Percentiles rank a stretch among this genome's conserved stretches.
Evolutionary conservation across 2,797 vertebrate species (phyloP).

Genomic region (Hephaestus fuliginosus): DNA sequence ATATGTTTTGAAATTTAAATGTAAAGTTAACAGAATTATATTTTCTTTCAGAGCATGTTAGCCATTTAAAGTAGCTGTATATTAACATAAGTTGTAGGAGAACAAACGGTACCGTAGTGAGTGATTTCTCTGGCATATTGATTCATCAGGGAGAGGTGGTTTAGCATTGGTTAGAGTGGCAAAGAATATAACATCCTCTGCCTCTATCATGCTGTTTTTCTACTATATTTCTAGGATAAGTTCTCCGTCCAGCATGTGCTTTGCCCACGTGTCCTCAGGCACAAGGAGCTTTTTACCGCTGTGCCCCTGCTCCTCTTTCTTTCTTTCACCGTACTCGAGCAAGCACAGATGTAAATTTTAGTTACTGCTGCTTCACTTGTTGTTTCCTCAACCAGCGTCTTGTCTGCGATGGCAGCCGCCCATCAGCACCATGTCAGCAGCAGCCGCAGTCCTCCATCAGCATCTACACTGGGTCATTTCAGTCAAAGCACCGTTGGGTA

Average conservation of each 20-base stretch:
- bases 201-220: constrained; percentile 3
- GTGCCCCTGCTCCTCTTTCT: neutral
- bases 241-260: constrained; percentile 4
- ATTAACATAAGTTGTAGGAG: neutral
- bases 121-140: neutral
- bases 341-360: neutral
- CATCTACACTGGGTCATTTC: constrained; percentile 14
- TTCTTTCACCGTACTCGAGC: neutral
- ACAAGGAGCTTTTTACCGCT: neutral
- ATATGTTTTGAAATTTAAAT: neutral
- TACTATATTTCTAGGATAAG: neutral
- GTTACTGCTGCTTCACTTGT: neutral
- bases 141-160: too few species aligned
- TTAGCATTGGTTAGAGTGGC: neutral
- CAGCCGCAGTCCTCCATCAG: constrained; percentile 6
- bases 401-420: constrained; percentile 18
- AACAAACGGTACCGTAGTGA: neutral
- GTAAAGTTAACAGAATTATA: too few species aligned
- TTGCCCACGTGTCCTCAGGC: neutral
- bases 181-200: neutral
- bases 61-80: neutral
- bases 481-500: constrained; percentile 13
- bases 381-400: constrained; percentile 20
- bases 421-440: constrained; percentile 33
- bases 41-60: neutral